Evolutionary conservation across 2,888 invertebrate species (phyloP).

Genomic region (Cistogaster globosa): DNA sequence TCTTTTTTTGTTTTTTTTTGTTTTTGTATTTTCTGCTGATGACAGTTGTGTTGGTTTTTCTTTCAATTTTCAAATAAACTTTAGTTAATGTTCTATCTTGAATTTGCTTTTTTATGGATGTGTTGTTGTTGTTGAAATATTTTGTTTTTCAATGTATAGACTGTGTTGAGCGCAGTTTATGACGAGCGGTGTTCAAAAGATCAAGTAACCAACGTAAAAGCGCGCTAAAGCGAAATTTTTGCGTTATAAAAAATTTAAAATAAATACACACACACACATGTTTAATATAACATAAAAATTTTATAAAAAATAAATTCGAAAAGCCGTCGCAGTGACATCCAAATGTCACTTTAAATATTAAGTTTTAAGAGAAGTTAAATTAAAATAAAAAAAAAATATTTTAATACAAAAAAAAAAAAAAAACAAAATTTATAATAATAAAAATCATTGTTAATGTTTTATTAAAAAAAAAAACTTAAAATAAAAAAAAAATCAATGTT

Average conservation of each 20-base stretch:
- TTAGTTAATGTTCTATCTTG: constrained; percentile 43
- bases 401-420: not conserved
- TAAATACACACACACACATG: constrained; percentile 20
- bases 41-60: constrained; percentile 20
- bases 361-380: constrained; percentile 6
- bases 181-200: constrained; percentile 71
- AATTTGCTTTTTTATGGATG: constrained; percentile 8
- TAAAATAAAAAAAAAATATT: no score
- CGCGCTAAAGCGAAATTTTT: constrained; percentile 60
- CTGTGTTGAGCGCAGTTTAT: constrained; percentile 66
- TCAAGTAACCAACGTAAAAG: constrained; percentile 61
- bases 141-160: constrained; percentile 40
- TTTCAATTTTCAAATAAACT: constrained; percentile 24
- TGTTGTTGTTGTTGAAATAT: constrained; percentile 25
- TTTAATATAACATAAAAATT: not conserved
- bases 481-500: constrained; percentile 59
- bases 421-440: no score
- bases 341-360: constrained; percentile 43
- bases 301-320: constrained; percentile 34
- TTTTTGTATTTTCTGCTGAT: not conserved
- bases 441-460: not conserved
- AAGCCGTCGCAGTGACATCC: constrained; percentile 40
- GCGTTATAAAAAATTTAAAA: constrained; percentile 50
- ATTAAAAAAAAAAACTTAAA: not conserved
- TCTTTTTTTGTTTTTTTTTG: not conserved